A percentile compares a stretch with the other conserved stretches of the same genome.
These are phyloP conservation scores for Tillus elongatus DNA, from an alignment of 2,888 invertebrate genomes.

Conservation along the genomic window DNA sequence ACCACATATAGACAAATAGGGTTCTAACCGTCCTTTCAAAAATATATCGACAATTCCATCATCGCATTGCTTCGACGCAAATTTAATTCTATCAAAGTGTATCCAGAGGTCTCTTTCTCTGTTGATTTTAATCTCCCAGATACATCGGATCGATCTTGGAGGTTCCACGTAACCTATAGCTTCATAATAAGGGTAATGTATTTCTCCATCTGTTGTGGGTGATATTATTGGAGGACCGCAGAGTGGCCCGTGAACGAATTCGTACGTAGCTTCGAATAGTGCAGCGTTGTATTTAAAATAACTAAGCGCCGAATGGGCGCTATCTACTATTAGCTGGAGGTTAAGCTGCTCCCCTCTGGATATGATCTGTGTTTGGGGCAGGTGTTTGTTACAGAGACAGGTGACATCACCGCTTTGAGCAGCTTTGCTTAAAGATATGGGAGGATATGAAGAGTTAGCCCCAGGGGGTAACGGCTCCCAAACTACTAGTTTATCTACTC, in stretches of 20 bases:
- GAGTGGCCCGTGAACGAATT: constrained; percentile 81
- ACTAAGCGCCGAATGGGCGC: constrained; percentile 74
- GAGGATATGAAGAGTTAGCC: constrained; percentile 38
- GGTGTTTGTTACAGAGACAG: constrained; percentile 61
- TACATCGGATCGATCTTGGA: constrained; percentile 52
- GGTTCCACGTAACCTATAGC: constrained; percentile 61
- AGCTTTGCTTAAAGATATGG: constrained; percentile 48
- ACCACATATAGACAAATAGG: constrained; percentile 74
- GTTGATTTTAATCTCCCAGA: constrained; percentile 58
- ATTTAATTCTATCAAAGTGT: constrained; percentile 78
- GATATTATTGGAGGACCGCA: constrained; percentile 77
- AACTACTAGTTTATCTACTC: constrained; percentile 73
- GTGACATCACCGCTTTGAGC: constrained; percentile 61
- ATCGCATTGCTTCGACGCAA: constrained; percentile 75
- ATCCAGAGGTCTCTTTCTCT: constrained; percentile 78
- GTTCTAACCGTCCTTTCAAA: constrained; percentile 46
- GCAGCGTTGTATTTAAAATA: constrained; percentile 81
- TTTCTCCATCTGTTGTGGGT: constrained; percentile 73
- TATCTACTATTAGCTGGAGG: constrained; percentile 73
- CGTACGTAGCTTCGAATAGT: constrained; percentile 77
- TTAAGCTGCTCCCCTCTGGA: constrained; percentile 74
- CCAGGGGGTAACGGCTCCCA: constrained; percentile 58
- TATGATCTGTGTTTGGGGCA: constrained; percentile 51
- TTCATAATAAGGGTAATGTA: constrained; percentile 79
- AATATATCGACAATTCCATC: constrained; percentile 81